phyloP scores from a whole-genome alignment of 2,797 vertebrate species.

The Falco columbarius region DNA sequence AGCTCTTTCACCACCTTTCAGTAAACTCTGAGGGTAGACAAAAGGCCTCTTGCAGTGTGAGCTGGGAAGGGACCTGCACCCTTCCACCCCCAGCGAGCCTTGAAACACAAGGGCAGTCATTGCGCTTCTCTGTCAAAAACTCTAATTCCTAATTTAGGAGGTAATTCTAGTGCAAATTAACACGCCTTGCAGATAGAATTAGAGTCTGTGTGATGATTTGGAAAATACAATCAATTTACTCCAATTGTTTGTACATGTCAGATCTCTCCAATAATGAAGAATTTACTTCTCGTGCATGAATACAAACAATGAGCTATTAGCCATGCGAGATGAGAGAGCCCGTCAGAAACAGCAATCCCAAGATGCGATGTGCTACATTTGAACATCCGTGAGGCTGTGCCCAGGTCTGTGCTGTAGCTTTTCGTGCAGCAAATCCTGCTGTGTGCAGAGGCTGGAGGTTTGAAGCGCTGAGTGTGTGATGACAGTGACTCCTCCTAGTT shows the following conservation, averaged over 20 bases:
- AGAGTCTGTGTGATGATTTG: slow-evolving; percentile 75
- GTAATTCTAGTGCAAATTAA: slow-evolving; percentile 75
- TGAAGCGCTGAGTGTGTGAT: too few species aligned
- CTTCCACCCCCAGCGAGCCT: not conserved
- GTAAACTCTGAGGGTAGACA: not conserved
- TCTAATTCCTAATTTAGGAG: slow-evolving; percentile 70
- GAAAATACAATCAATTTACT: slow-evolving; percentile 80
- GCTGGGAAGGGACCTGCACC: not conserved
- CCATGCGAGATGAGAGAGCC: not conserved
- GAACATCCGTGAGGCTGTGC: not conserved
- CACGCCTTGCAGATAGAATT: slow-evolving; percentile 74
- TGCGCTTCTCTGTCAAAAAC: slow-evolving; percentile 47
- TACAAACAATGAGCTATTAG: slow-evolving; percentile 61
- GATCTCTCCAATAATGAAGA: slow-evolving; percentile 67
- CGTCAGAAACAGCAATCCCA: not conserved
- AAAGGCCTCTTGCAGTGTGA: not conserved
- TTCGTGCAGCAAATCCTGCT: not conserved
- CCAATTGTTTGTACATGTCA: slow-evolving; percentile 73
- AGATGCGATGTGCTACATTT: not conserved
- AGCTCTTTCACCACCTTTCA: not conserved
- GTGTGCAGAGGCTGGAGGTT: not conserved
- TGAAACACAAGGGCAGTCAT: not conserved
- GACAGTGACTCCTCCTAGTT: not conserved
- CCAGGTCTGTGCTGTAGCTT: not conserved
- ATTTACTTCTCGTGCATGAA: slow-evolving; percentile 42